phyloP scores from a whole-genome alignment of 2,888 invertebrate genomes.

The Pristionchus mayeri region DNA sequence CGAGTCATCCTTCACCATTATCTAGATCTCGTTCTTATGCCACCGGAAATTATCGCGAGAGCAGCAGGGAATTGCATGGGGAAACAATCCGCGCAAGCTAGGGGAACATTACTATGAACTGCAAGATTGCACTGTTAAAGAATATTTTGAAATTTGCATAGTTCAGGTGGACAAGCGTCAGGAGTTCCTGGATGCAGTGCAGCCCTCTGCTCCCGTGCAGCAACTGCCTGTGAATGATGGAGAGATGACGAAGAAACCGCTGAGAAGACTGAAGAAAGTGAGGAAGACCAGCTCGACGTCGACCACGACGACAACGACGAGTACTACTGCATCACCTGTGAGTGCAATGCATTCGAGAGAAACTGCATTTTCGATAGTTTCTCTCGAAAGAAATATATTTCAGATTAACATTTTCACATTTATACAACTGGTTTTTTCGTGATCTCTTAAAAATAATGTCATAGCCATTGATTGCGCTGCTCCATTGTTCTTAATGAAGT shows the following conservation, averaged over 20 bases:
- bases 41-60: not conserved
- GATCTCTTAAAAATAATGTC: no score
- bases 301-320: conserved; percentile 40
- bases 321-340: conserved; percentile 15
- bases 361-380: not conserved
- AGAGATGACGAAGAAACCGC: conserved; percentile 25
- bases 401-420: no score
- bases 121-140: not conserved
- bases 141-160: not conserved
- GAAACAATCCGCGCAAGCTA: no score
- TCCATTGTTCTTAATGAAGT: no score
- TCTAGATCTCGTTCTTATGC: not conserved
- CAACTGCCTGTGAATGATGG: conserved; percentile 5
- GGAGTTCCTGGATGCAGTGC: conserved; percentile 46
- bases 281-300: conserved; percentile 53
- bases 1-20: not conserved
- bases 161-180: conserved; percentile 37
- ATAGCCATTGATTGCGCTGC: no score
- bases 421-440: no score
- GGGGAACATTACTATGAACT: no score
- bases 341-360: not conserved
- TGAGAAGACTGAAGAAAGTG: conserved; percentile 46
- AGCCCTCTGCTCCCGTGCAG: not conserved
- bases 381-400: no score
- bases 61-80: not conserved